Conservation (phyloP, 1,140 invertebrate species). For the Atta colombica region DNA sequence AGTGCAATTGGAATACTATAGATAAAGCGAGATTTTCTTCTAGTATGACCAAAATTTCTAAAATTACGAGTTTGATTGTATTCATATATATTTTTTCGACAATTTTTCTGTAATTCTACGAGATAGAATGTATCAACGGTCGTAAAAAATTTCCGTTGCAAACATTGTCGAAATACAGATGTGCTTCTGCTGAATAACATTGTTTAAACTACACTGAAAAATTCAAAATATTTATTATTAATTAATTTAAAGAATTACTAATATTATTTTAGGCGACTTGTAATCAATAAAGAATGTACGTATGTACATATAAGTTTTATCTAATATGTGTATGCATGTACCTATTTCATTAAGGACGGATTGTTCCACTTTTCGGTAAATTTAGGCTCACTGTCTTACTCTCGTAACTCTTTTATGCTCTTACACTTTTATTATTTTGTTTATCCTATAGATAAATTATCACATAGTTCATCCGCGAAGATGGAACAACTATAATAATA, state of each 20-base stretch:
- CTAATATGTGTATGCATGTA: no score
- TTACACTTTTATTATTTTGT: no score
- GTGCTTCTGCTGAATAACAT: slow-evolving; percentile 13
- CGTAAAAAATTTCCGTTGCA: neutral
- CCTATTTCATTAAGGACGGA: no score
- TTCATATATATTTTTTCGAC: neutral
- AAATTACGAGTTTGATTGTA: slow-evolving; percentile 34
- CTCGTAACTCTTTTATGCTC: no score
- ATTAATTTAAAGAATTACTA: neutral
- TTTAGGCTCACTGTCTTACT: no score
- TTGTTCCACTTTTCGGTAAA: no score
- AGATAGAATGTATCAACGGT: neutral
- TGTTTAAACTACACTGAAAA: neutral
- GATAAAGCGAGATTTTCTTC: neutral
- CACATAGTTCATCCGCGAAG: no score
- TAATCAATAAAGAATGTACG: no score
- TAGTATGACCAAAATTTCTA: slow-evolving; percentile 45
- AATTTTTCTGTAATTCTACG: slow-evolving; percentile 4
- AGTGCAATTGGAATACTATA: neutral
- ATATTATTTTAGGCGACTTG: no score
- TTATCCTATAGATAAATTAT: no score
- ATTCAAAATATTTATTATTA: neutral
- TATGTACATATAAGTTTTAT: no score
- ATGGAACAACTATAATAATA: no score
- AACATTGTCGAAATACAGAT: neutral